Percentiles rank a stretch among this genome's conserved stretches.
Evolutionary conservation across 2,888 invertebrate species (phyloP).

Genomic region (Dasysyrphus tricinctus): DNA sequence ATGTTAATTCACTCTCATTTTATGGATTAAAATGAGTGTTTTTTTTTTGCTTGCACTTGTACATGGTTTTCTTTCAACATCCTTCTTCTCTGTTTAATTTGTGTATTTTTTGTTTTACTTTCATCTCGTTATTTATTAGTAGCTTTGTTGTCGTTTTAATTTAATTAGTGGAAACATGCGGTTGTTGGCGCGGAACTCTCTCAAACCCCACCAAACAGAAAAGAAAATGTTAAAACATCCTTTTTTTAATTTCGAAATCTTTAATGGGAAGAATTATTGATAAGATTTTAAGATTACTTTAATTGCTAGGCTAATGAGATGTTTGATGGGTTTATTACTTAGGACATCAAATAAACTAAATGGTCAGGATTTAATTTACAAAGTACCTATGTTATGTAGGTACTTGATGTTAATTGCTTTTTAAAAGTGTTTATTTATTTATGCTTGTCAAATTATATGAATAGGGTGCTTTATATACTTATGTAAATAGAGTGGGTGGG

Average conservation of each 20-base stretch:
- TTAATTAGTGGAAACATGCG: constrained; percentile 56
- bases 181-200: background rate
- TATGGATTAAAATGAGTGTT: constrained; percentile 35
- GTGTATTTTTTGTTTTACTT: constrained; percentile 23
- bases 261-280: constrained; percentile 26
- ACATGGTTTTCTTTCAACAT: constrained; percentile 16
- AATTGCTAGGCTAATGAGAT: constrained; percentile 18
- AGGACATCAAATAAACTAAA: constrained; percentile 5
- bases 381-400: too few species aligned
- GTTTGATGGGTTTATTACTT: constrained; percentile 17
- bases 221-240: constrained; percentile 14
- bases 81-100: constrained; percentile 22
- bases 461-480: too few species aligned
- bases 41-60: constrained; percentile 19
- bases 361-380: background rate
- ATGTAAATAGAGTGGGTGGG: background rate
- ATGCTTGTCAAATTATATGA: background rate
- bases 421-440: background rate
- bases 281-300: constrained; percentile 19
- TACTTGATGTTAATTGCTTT: constrained; percentile 10
- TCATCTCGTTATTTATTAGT: constrained; percentile 65
- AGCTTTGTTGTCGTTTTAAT: constrained; percentile 61
- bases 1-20: constrained; percentile 67
- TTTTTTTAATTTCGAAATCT: constrained; percentile 3
- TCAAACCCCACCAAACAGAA: background rate